These are phyloP conservation scores for Cydia splendana DNA, from an alignment of 1,140 invertebrate genomes.

Conservation along the genomic window DNA sequence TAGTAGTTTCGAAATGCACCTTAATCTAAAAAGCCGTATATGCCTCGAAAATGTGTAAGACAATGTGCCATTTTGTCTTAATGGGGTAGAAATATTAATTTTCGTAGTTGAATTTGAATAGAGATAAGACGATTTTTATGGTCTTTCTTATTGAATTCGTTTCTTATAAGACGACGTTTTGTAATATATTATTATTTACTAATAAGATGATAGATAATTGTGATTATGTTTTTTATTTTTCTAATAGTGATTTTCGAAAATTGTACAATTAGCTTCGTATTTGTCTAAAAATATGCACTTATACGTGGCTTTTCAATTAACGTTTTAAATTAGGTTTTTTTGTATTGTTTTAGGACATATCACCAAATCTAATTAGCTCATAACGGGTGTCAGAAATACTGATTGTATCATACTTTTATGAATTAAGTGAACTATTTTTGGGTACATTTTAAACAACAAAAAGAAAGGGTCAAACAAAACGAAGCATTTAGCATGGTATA, in stretches of 20 bases:
- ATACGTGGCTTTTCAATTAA: background rate
- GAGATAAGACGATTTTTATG: conserved; percentile 64
- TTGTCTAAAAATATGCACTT: too few relatives aligned
- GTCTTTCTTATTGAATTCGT: conserved; percentile 50
- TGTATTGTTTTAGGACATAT: too few relatives aligned
- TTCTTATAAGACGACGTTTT: conserved; percentile 51
- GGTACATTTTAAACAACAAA: too few relatives aligned
- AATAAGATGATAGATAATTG: conserved; percentile 13
- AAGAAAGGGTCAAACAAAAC: too few relatives aligned
- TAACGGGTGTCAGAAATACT: too few relatives aligned
- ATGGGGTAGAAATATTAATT: conserved; percentile 33
- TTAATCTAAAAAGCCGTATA: background rate
- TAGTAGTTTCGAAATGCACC: conserved; percentile 49
- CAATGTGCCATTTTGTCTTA: background rate
- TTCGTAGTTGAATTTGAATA: conserved; percentile 63
- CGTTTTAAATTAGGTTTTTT: background rate
- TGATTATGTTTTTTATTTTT: background rate
- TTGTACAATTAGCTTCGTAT: too few relatives aligned
- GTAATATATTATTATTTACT: conserved; percentile 40
- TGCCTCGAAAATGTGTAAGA: background rate
- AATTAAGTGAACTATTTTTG: too few relatives aligned
- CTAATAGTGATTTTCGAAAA: background rate
- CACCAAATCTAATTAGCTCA: too few relatives aligned
- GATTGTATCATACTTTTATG: too few relatives aligned
- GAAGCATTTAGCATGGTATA: too few relatives aligned